Conservation (phyloP, 2,113 vertebrate species). For the Dipodomys ordii region DNA sequence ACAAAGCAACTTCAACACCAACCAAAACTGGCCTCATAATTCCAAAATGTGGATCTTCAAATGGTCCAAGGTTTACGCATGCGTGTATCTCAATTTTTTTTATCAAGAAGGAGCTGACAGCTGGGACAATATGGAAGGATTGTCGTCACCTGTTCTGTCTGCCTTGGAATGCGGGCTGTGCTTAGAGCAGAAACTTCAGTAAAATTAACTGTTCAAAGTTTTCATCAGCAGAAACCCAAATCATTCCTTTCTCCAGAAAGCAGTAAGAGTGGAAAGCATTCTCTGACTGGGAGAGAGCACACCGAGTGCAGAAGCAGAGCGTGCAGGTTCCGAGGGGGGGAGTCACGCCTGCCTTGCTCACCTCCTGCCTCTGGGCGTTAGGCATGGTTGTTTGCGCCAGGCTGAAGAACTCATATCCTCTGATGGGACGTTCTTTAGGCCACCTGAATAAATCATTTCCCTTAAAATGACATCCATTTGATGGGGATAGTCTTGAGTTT, state of each 20-base stretch:
- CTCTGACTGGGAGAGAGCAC: constrained; percentile 26
- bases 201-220: not conserved
- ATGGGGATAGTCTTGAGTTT: not conserved
- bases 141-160: not conserved
- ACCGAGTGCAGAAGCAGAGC: constrained; percentile 36
- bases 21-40: not conserved
- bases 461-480: not conserved
- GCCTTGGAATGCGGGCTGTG: not conserved
- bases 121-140: not conserved
- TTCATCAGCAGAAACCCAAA: constrained; percentile 45
- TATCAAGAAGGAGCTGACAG: not conserved
- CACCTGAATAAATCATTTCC: constrained; percentile 45
- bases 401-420: constrained; percentile 65
- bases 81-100: not conserved
- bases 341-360: constrained; percentile 57
- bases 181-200: not conserved
- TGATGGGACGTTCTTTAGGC: constrained; percentile 61
- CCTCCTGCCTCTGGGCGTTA: constrained; percentile 60
- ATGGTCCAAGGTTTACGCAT: not conserved
- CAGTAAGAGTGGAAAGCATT: not conserved
- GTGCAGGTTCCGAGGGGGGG: too few relatives aligned
- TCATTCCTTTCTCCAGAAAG: constrained; percentile 13
- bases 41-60: not conserved
- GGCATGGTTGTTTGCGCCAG: constrained; percentile 81
- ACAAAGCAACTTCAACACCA: not conserved